A percentile compares a stretch with the other conserved stretches of the same genome.
phyloP scores from a whole-genome alignment of 2,888 invertebrate species.

The Aradus depressus region DNA sequence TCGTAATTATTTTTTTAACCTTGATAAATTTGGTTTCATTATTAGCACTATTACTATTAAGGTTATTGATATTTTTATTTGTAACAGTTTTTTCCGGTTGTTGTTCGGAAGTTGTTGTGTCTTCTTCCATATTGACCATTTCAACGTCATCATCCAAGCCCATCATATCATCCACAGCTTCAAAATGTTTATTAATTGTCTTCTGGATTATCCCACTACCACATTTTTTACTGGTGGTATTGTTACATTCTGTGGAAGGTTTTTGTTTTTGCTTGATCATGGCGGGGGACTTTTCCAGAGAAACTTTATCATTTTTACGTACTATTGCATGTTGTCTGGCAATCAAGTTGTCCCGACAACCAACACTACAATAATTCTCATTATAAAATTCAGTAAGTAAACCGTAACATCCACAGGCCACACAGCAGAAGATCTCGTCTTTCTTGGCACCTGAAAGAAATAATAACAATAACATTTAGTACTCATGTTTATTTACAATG shows the following conservation, averaged over 20 bases:
- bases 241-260: no score
- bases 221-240: no score
- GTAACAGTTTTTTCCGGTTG: no score
- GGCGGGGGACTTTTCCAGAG: conserved; percentile 11
- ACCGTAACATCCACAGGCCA: conserved; percentile 76
- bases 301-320: conserved; percentile 12
- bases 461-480: no score
- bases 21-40: neutral
- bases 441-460: conserved; percentile 6
- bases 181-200: no score
- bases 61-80: no score
- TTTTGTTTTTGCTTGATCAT: no score
- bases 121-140: neutral
- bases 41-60: neutral
- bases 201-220: no score
- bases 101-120: neutral
- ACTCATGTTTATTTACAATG: no score
- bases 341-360: conserved; percentile 46
- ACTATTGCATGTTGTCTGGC: conserved; percentile 15
- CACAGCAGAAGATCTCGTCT: conserved; percentile 59
- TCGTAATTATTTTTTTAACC: conserved; percentile 8
- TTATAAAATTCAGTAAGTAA: conserved; percentile 71
- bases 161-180: no score
- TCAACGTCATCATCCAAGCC: no score
- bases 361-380: conserved; percentile 60